These are phyloP conservation scores for Drosophila sp. DNA, from an alignment of 1,140 invertebrate species.

Conservation along the genomic window DNA sequence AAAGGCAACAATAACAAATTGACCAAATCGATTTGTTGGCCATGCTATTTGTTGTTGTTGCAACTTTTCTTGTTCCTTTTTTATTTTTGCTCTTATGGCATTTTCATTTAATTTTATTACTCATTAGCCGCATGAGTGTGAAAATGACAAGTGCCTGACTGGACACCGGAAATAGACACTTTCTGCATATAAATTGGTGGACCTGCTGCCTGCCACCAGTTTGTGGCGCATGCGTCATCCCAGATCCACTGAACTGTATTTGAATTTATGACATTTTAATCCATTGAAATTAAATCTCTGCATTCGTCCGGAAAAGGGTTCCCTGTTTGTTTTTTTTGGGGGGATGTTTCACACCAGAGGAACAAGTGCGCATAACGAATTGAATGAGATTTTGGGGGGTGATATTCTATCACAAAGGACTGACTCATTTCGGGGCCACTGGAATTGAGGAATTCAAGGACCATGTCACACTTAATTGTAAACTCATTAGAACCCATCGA, in stretches of 20 bases:
- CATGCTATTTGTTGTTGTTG: conserved; percentile 37
- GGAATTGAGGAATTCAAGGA: conserved; percentile 25
- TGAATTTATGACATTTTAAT: conserved; percentile 76
- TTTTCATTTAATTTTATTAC: conserved; percentile 81
- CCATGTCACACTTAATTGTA: conserved; percentile 76
- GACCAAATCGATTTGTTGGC: conserved; percentile 79
- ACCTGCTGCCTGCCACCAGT: conserved; percentile 13
- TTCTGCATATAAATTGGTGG: background rate
- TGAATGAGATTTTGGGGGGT: conserved; percentile 32
- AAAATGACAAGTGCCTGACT: conserved; percentile 69
- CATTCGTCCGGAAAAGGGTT: conserved; percentile 61
- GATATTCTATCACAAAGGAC: background rate
- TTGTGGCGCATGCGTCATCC: conserved; percentile 29
- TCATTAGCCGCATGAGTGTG: conserved; percentile 78
- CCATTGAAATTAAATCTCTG: conserved; percentile 66
- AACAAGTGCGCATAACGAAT: conserved; percentile 57
- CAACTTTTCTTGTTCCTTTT: conserved; percentile 39
- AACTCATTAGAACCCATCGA: conserved; percentile 66
- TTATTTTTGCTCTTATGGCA: conserved; percentile 57
- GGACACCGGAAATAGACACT: conserved; percentile 59
- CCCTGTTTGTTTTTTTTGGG: background rate
- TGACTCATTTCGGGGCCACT: background rate
- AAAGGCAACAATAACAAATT: conserved; percentile 79
- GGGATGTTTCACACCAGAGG: background rate
- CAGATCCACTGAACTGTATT: conserved; percentile 53